phyloP scores from a whole-genome alignment of 1,140 invertebrate genomes.

The Phocides pigmalion region DNA sequence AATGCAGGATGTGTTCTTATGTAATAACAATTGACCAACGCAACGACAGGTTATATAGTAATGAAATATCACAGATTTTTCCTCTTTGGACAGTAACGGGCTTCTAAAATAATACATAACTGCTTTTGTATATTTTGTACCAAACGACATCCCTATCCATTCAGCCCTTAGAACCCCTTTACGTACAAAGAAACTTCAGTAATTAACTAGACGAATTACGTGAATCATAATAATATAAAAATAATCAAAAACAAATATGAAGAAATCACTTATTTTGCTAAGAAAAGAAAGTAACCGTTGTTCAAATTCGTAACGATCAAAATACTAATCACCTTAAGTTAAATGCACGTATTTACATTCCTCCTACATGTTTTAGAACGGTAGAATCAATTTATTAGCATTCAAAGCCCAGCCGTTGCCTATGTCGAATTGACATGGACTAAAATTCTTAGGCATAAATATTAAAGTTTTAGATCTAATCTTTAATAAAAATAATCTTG shows the following conservation, averaged over 20 bases:
- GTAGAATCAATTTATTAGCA: conserved; percentile 58
- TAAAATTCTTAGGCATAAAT: conserved; percentile 71
- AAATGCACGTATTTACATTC: conserved; percentile 80
- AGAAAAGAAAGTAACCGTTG: conserved; percentile 68
- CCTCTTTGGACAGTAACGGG: conserved; percentile 84
- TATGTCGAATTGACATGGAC: conserved; percentile 60
- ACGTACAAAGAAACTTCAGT: conserved; percentile 78
- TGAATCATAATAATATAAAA: conserved; percentile 70
- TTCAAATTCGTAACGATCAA: conserved; percentile 68
- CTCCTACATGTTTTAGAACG: conserved; percentile 64
- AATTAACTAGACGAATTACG: conserved; percentile 67
- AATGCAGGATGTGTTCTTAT: conserved; percentile 74
- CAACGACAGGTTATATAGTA: conserved; percentile 83
- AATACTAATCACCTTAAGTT: conserved; percentile 73
- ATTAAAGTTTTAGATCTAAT: conserved; percentile 76
- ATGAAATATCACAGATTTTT: conserved; percentile 85
- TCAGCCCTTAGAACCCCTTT: conserved; percentile 74
- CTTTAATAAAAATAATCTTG: conserved; percentile 75
- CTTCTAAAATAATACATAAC: conserved; percentile 59
- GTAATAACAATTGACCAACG: conserved; percentile 84
- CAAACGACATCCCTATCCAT: conserved; percentile 61
- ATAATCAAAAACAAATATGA: conserved; percentile 71
- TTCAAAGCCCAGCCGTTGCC: conserved; percentile 63
- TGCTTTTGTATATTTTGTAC: conserved; percentile 69
- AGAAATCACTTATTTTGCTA: conserved; percentile 75